Percentiles rank a stretch among this genome's conserved stretches.
phyloP scores from a whole-genome alignment of 2,113 vertebrate genomes.

The Oophaga pumilio region DNA sequence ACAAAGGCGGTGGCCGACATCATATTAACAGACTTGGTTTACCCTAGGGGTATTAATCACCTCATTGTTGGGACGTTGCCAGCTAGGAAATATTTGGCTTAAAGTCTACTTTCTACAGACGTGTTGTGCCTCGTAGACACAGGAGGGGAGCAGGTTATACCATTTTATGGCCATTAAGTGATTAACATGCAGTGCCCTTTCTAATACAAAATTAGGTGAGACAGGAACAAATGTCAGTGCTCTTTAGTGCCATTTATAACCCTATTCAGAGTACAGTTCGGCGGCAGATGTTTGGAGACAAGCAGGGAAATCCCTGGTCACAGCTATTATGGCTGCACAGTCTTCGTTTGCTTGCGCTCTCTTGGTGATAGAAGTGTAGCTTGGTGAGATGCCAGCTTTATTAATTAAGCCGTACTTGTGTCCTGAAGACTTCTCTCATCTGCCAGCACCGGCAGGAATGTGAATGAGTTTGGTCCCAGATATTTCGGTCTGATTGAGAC shows the following conservation, averaged over 20 bases:
- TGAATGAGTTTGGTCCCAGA: constrained; percentile 46
- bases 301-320: constrained; percentile 2
- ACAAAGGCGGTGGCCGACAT: constrained; percentile 46
- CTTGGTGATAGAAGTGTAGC: neutral
- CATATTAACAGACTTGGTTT: neutral
- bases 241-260: constrained; percentile 32
- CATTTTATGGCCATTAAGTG: constrained; percentile 41
- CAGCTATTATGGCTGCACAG: constrained; percentile 38
- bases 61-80: constrained; percentile 26
- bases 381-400: constrained; percentile 28
- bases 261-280: constrained; percentile 18
- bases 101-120: constrained; percentile 6
- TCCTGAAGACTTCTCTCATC: neutral
- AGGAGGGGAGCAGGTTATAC: constrained; percentile 10
- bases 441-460: constrained; percentile 30
- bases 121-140: constrained; percentile 1
- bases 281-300: constrained; percentile 5
- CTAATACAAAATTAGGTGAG: neutral
- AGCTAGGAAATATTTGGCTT: constrained; percentile 29
- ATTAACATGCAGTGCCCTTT: constrained; percentile 4
- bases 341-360: constrained; percentile 33
- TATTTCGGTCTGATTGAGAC: neutral
- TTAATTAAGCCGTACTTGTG: constrained; percentile 40
- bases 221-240: constrained; percentile 36
- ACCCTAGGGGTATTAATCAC: constrained; percentile 20